phyloP scores from a whole-genome alignment of 2,888 invertebrate genomes.

The Drosophila buzzatii region DNA sequence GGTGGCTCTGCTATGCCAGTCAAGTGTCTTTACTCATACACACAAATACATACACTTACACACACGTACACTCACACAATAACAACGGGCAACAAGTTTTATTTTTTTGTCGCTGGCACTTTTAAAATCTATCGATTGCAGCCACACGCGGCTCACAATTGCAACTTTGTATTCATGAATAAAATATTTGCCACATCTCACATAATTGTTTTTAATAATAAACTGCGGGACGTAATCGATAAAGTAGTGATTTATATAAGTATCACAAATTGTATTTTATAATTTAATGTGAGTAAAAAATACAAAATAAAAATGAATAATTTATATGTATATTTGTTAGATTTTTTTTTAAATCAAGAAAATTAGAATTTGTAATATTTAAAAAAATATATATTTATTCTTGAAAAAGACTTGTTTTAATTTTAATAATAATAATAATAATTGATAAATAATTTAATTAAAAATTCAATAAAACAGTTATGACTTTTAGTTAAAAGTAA shows the following conservation, averaged over 20 bases:
- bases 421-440: too few species aligned
- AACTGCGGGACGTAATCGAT: not conserved
- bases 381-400: too few species aligned
- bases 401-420: too few species aligned
- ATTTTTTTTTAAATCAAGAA: too few species aligned
- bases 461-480: too few species aligned
- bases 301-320: too few species aligned
- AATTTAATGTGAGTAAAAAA: not conserved
- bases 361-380: too few species aligned
- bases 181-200: slow-evolving; percentile 18
- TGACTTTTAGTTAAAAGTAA: too few species aligned
- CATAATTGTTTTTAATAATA: slow-evolving; percentile 16
- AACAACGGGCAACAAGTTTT: slow-evolving; percentile 27
- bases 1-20: slow-evolving; percentile 53
- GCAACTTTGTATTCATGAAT: slow-evolving; percentile 36
- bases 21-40: slow-evolving; percentile 49
- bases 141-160: slow-evolving; percentile 10
- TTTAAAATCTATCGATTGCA: slow-evolving; percentile 49
- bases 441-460: too few species aligned
- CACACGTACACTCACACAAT: slow-evolving; percentile 9
- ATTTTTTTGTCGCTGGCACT: slow-evolving; percentile 24
- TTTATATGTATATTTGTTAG: too few species aligned
- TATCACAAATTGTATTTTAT: not conserved
- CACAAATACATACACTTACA: slow-evolving; percentile 11
- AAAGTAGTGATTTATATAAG: not conserved